Base-by-base conservation (phyloP, 1,140 invertebrate species). In the Drosophila funebris region DNA sequence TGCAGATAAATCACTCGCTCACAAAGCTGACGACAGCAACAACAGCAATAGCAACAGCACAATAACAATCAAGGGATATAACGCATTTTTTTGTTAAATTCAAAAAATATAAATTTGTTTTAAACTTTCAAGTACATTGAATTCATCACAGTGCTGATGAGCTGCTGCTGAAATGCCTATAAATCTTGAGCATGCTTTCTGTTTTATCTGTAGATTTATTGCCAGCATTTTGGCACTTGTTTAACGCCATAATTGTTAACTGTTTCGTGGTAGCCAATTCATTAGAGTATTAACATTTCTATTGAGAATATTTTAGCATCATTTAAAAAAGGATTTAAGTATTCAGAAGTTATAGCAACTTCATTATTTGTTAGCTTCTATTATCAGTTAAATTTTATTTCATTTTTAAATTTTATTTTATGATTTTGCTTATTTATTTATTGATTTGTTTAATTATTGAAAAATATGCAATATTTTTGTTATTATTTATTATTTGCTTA, bases 101-200 rank as follows among this genome's bases (percentile, higher is more conserved):
- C 5, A 24, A 27, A 41, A 14, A 2, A 31, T 9, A 31, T 5
- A 29, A 33, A 27, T 60, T 53, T 53, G n/a, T 8, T 22, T 54
- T 37, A n/a, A 22, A 18, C 16, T 36, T 43, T 50, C 27, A 58
- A 50, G 33, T 69, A 76, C 63, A 69, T 27, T 7, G 57, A 69
- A 69, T 76, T 60, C 36, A 39, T 73, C 63, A 73, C 41, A 58
- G 54, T 56, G 39, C 56, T 53, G 62, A 50, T 31, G 27, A 50
- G 24, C 14, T 50, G 62, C 62, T 52, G 33, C 48, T 41, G 62
- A 56, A 73, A 61, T 52, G 29, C 37, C 44, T 61, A 72, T 61
- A 63, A 76, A 37, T 68, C 69, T 71, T 52, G 20, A 53, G 36
- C 22, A 29, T 53, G 16, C 27, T 54, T 54, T 39, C 31, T 54